Conservation (phyloP, 2,888 invertebrate genomes). For the Pollenia labialis region DNA sequence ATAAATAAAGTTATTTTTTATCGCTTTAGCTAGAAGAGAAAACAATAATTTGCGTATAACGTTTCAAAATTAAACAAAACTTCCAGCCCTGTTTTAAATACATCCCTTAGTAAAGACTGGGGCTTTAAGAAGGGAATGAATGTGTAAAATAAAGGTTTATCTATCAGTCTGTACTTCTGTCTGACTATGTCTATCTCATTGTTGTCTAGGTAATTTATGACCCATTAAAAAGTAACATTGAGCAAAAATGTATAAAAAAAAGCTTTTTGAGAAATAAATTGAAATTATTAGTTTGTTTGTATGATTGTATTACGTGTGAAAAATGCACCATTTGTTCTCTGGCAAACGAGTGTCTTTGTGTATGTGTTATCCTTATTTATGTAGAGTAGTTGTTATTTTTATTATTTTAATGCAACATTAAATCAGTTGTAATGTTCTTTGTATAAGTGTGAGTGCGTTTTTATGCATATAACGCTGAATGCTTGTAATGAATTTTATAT, state of each 20-base stretch:
- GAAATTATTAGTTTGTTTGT: conserved; percentile 59
- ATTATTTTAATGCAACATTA: conserved; percentile 57
- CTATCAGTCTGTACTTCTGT: conserved; percentile 24
- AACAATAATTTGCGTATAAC: too few relatives aligned
- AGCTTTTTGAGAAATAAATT: conserved; percentile 52
- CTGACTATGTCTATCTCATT: conserved; percentile 74
- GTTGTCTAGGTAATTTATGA: conserved; percentile 81
- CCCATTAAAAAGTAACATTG: conserved; percentile 77
- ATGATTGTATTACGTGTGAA: conserved; percentile 37
- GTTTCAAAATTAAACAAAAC: not conserved
- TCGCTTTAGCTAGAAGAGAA: too few relatives aligned
- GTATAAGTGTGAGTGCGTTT: not conserved
- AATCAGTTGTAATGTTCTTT: conserved; percentile 29
- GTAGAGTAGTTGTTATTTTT: conserved; percentile 48
- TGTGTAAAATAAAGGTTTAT: conserved; percentile 38
- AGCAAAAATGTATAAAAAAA: conserved; percentile 38
- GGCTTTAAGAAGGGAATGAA: not conserved
- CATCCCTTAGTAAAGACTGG: not conserved
- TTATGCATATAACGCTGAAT: conserved; percentile 34
- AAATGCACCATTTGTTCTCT: conserved; percentile 53
- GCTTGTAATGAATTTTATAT: conserved; percentile 48
- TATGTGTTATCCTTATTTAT: conserved; percentile 30
- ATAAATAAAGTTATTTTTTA: too few relatives aligned
- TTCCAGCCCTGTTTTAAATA: not conserved
- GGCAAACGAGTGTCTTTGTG: conserved; percentile 16